phyloP scores from a whole-genome alignment of 2,797 vertebrate genomes.

The Notoglanidium macrostoma region DNA sequence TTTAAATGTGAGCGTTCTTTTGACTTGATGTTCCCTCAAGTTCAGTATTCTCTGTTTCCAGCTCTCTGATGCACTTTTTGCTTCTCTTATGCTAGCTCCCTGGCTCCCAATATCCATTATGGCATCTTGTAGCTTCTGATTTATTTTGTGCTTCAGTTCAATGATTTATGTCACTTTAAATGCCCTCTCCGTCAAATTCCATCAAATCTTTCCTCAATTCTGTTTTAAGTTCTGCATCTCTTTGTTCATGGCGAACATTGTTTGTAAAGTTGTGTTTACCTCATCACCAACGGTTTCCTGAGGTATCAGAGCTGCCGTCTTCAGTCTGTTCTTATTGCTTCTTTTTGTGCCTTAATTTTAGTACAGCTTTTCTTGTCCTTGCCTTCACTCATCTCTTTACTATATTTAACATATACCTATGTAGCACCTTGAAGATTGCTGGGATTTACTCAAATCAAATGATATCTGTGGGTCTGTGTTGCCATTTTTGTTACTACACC shows the following conservation, averaged over 20 bases:
- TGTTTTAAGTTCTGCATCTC: not conserved
- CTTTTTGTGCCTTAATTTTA: not conserved
- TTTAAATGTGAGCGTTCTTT: not conserved
- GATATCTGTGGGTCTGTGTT: not conserved
- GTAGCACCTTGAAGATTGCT: not conserved
- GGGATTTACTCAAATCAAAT: not conserved
- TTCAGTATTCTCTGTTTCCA: not conserved
- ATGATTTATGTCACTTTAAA: constrained; percentile 6
- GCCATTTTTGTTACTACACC: not conserved
- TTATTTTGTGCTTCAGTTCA: constrained; percentile 15
- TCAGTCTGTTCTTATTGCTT: not conserved
- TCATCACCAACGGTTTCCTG: not conserved
- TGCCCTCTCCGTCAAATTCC: not conserved
- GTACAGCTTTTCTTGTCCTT: not conserved
- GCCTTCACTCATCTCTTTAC: not conserved
- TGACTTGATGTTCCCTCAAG: not conserved
- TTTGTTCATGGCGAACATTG: not conserved
- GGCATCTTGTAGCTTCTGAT: not conserved
- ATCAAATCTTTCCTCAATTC: not conserved
- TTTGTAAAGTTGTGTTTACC: not conserved
- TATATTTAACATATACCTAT: not conserved
- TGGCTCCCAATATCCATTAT: not conserved
- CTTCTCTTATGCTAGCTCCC: not conserved
- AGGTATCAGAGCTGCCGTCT: not conserved
- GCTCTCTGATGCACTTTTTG: not conserved